These are phyloP conservation scores for Xenopus petersii DNA, from an alignment of 2,797 vertebrate species.

Conservation along the genomic window DNA sequence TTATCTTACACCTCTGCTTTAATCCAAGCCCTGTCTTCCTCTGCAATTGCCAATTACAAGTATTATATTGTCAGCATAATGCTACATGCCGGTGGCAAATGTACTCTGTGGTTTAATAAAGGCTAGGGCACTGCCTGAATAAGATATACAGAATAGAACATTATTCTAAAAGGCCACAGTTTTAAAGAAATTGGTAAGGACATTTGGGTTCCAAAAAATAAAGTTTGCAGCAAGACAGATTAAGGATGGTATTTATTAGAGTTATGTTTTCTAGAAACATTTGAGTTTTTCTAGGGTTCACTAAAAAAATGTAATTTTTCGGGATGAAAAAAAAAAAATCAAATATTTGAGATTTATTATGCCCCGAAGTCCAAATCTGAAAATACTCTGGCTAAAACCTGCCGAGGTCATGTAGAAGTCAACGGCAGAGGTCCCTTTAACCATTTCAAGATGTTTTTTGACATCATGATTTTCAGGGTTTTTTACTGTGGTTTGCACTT, in stretches of 20 bases:
- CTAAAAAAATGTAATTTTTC: too few relatives aligned
- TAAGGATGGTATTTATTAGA: neutral
- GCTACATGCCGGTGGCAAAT: slow-evolving; percentile 25
- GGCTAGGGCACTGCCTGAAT: slow-evolving; percentile 38
- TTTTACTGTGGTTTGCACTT: too few relatives aligned
- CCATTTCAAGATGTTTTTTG: too few relatives aligned
- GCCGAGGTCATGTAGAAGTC: too few relatives aligned
- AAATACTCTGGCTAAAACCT: too few relatives aligned
- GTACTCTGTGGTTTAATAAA: slow-evolving; percentile 45
- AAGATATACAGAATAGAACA: slow-evolving; percentile 17
- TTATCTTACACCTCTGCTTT: slow-evolving; percentile 7
- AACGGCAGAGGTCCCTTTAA: too few relatives aligned
- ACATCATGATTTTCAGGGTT: too few relatives aligned
- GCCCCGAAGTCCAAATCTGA: too few relatives aligned
- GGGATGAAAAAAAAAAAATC: too few relatives aligned
- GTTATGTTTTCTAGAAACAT: neutral
- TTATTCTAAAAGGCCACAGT: neutral
- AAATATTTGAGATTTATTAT: too few relatives aligned
- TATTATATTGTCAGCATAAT: slow-evolving; percentile 44
- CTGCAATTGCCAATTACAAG: slow-evolving; percentile 10
- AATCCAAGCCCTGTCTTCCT: slow-evolving; percentile 24
- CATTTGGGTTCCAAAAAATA: neutral
- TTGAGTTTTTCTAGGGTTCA: too few relatives aligned
- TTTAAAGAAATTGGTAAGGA: neutral
- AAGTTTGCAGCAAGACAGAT: neutral